Conservation (phyloP, 2,797 vertebrate species). For the Bradypus variegatus region DNA sequence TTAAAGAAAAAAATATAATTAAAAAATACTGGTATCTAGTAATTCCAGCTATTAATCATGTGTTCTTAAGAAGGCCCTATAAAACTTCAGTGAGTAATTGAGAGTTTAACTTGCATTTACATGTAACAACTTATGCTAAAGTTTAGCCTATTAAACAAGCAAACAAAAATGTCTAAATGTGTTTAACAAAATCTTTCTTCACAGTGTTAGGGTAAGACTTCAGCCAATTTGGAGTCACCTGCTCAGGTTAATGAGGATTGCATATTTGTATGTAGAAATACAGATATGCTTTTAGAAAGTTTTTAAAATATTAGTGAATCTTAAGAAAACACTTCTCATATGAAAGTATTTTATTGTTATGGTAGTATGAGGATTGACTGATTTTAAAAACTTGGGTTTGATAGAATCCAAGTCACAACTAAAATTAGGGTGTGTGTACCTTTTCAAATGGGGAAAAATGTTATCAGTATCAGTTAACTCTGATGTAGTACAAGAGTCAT, state of each 20-base stretch:
- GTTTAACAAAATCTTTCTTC: slow-evolving; percentile 17
- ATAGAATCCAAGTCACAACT: neutral
- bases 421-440: neutral
- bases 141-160: neutral
- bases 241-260: neutral
- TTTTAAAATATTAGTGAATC: neutral
- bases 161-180: neutral
- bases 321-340: neutral
- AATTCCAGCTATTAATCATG: neutral
- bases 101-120: slow-evolving; percentile 7
- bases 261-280: neutral
- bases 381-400: neutral
- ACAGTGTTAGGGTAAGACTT: neutral
- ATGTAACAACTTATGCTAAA: neutral
- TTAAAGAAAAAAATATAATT: neutral
- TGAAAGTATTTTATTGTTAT: neutral
- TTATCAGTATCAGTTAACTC: neutral
- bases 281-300: neutral
- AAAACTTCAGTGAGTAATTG: neutral
- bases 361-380: neutral
- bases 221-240: neutral
- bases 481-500: neutral
- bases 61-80: slow-evolving; percentile 7
- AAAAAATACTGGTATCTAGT: slow-evolving; percentile 7
- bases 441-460: neutral